Percentiles rank a stretch among this genome's conserved stretches.
Evolutionary conservation across 2,888 invertebrate genomes (phyloP).

Genomic region (Rhopalosiphum nymphaeae): DNA sequence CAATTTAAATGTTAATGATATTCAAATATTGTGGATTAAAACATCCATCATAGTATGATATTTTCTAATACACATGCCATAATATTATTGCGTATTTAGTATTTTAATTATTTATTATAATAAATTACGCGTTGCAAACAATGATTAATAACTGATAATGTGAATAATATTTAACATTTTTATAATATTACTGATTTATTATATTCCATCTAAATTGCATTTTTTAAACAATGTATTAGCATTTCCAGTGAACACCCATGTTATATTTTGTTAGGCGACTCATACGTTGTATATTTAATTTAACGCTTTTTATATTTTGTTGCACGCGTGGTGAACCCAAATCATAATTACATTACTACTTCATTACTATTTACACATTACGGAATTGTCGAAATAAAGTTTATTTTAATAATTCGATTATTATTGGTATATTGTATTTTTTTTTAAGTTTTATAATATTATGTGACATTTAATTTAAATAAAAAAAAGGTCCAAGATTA

Average conservation of each 20-base stretch:
- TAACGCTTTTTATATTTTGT: background rate
- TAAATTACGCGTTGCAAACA: background rate
- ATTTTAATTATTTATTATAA: background rate
- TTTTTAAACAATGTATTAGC: background rate
- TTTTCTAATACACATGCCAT: background rate
- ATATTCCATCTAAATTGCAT: background rate
- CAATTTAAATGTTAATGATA: background rate
- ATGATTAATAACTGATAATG: background rate
- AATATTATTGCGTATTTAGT: background rate
- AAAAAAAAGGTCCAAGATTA: background rate
- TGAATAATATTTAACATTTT: background rate
- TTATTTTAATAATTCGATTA: slow-evolving; percentile 20
- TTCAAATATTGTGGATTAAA: background rate
- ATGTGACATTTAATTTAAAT: background rate
- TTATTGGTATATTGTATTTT: background rate
- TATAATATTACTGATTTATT: background rate
- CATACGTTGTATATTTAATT: background rate
- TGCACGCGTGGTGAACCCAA: background rate
- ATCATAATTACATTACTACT: background rate
- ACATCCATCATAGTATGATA: background rate
- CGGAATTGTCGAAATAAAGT: slow-evolving; percentile 12
- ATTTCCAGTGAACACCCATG: background rate
- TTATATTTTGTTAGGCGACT: background rate
- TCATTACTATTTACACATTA: background rate
- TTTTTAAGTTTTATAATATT: background rate